Evolutionary conservation across 2,797 vertebrate species (phyloP), one percentile per base, ranked within the genome.

Genomic region (Geotrypetes seraphini): DNA sequence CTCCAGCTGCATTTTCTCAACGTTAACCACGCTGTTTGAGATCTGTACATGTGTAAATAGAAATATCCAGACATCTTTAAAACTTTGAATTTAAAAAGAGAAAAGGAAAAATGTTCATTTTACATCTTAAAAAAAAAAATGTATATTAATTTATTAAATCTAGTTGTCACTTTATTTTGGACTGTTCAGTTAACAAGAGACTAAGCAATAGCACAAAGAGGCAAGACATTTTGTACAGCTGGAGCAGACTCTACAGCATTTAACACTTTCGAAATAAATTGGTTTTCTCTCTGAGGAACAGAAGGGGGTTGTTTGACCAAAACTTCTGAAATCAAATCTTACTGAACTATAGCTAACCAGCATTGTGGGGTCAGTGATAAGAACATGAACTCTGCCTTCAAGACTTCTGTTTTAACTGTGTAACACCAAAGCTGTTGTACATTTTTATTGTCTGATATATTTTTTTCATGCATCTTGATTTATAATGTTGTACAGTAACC

Each of bases 141-240:
- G 83, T 93, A 87, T 92, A 86, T 89, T 88, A 97, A 97, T 95
- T 99, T 99, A 97, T 99, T 97, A 95, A 97, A 97, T 93, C 81
- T 87, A 86, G 83, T 81, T 86, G 83, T 91, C 86, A 88, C 85
- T 92, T 92, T 92, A 83, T 76, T 72, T 79, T 83, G 78, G 63
- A 75, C 66, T 83, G 71, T 83, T 80, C 78, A 77, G 64, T 76
- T 69, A 64, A 77, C 66, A 54, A 62, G 57, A 56, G 67, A 60
- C 31, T 16, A 74, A 73, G 55, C 69, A 67, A 36, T 69, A 57
- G 60, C 37, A 50, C 27, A 0, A 59, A 66, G 43, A 73, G 57
- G 53, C 41, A 57, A 70, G 42, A 69, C 58, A 46, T 57, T 41
- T 35, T 49, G 66, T 48, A 26, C 34, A 22, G 42, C 31, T 31